These are phyloP conservation scores for Temnothorax rugatulus DNA, from an alignment of 2,888 invertebrate genomes.

Conservation along the genomic window DNA sequence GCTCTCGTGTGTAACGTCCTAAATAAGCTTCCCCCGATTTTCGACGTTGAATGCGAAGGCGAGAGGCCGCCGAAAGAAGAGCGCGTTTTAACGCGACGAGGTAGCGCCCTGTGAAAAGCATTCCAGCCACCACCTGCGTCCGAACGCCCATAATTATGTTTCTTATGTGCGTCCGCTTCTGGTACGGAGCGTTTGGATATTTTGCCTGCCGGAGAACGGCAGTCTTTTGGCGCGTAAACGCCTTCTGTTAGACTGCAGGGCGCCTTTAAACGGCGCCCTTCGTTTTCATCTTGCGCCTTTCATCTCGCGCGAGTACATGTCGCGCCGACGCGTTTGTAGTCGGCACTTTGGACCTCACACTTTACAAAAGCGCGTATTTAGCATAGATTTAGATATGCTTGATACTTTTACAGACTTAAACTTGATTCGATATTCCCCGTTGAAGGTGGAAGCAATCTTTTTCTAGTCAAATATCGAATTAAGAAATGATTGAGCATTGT, in stretches of 20 bases:
- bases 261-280: slow-evolving; percentile 57
- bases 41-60: slow-evolving; percentile 19
- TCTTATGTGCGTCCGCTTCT: slow-evolving; percentile 67
- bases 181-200: slow-evolving; percentile 51
- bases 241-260: slow-evolving; percentile 56
- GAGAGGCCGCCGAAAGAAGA: slow-evolving; percentile 30
- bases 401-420: background rate
- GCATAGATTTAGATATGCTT: background rate
- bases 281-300: slow-evolving; percentile 34
- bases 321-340: background rate
- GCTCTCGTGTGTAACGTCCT: background rate
- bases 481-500: background rate
- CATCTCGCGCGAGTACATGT: slow-evolving; percentile 10
- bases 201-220: slow-evolving; percentile 44
- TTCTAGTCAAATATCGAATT: background rate
- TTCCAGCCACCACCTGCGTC: slow-evolving; percentile 80
- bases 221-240: slow-evolving; percentile 42
- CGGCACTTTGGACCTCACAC: background rate
- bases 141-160: slow-evolving; percentile 79
- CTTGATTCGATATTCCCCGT: too few relatives aligned
- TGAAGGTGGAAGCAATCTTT: background rate
- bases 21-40: slow-evolving; percentile 12
- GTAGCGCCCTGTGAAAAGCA: slow-evolving; percentile 74
- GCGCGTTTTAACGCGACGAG: slow-evolving; percentile 56
- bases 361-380: background rate